Base-by-base conservation (phyloP, 2,113 vertebrate species). In the Barnardius zonarius region DNA sequence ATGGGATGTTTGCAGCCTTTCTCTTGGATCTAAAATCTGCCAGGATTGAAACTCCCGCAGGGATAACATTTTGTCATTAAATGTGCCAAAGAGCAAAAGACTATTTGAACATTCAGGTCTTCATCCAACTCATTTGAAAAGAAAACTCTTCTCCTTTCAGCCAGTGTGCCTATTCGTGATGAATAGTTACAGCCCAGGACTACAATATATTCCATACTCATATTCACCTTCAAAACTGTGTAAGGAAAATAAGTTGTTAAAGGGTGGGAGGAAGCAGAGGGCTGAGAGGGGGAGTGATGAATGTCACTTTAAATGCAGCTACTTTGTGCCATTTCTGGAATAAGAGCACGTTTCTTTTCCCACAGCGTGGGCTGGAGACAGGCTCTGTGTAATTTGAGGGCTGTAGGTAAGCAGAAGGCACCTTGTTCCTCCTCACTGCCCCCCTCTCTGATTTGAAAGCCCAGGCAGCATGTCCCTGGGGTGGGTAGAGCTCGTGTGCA, bases 221-320 rank as follows among this genome's bases (percentile, higher is more conserved):
- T 59, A n/a, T 84, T 90, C 67, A 77, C 74, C 80, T 66, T 90
- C 55, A 72, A 91, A 94, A 89, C 52, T 11, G 37, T 39, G 37
- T 59, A 79, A 72, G 79, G 69, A 30, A 90, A 93, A 86, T 1
- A 35, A 14, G 7, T 72, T 86, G 79, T 75, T 43, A 30, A 68
- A 79, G 66, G 69, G 86, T 91, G 83, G 95, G 93, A 96, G 79
- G 68, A 63, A 84, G 54, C 55, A 78, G 76, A 46, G 79, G 68
- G 83, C 64, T 72, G 66, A 22, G 59, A 83, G 74, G 67, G 64
- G 79, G 83, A 69, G 90, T 84, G 92, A 94, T 48, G 76, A 23
- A 44, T 67, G 83, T 83, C 62, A 78, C 11, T 41, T 69, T 3
- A 55, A 73, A 79, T 73, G 54, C 72, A 85, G 76, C 64, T 55